phyloP scores from a whole-genome alignment of 2,888 invertebrate species.

The Amphipyra berbera region DNA sequence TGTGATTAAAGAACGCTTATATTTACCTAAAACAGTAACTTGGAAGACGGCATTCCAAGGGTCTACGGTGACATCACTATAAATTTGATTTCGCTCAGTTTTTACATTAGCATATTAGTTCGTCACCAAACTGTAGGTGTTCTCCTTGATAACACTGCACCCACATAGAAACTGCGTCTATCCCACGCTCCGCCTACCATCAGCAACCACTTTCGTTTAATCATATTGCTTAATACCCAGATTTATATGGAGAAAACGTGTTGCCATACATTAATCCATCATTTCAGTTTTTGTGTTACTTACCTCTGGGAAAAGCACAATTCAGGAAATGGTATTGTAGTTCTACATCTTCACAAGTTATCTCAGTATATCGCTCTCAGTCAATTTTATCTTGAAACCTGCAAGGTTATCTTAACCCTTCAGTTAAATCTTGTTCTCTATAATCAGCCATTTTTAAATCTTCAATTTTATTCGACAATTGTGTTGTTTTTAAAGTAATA shows the following conservation, averaged over 20 bases:
- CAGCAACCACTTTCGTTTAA: conserved; percentile 80
- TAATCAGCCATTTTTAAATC: conserved; percentile 24
- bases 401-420: conserved; percentile 63
- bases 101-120: conserved; percentile 60
- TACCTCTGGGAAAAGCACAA: conserved; percentile 37
- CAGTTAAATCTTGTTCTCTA: conserved; percentile 35
- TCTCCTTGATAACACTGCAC: conserved; percentile 79
- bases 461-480: conserved; percentile 2
- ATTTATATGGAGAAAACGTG: conserved; percentile 73
- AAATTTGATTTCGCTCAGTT: conserved; percentile 58
- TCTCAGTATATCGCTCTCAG: conserved; percentile 33
- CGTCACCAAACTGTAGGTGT: conserved; percentile 68
- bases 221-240: conserved; percentile 77
- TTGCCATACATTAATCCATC: conserved; percentile 44
- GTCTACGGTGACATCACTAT: conserved; percentile 75
- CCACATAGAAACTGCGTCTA: conserved; percentile 72
- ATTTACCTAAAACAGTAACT: conserved; percentile 17
- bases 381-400: conserved; percentile 60
- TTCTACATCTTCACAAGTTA: conserved; percentile 17
- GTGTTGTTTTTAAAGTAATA: conserved; percentile 21
- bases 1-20: neutral
- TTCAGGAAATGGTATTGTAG: conserved; percentile 1
- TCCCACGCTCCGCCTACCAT: conserved; percentile 85
- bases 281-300: conserved; percentile 41
- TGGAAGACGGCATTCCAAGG: conserved; percentile 58